Evolutionary conservation across 2,113 vertebrate species (phyloP).

Genomic region (Sciurus niger): DNA sequence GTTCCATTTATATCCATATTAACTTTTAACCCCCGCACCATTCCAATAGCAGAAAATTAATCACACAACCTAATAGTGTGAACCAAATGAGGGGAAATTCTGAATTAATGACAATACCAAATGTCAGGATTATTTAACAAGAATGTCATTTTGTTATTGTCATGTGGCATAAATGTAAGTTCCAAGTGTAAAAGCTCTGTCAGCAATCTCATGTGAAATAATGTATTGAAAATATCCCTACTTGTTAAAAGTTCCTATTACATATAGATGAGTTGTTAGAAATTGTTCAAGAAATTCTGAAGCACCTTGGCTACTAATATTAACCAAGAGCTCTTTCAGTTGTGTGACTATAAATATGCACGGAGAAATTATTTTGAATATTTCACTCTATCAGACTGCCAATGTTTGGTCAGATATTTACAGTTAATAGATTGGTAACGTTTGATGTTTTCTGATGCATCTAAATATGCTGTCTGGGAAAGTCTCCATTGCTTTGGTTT

Average conservation of each 20-base stretch:
- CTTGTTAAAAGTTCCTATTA: neutral
- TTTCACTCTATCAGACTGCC: neutral
- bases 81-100: conserved; percentile 44
- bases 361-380: neutral
- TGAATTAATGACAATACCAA: conserved; percentile 55
- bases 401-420: neutral
- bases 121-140: conserved; percentile 50
- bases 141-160: neutral
- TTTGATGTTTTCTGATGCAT: neutral
- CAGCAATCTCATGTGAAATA: neutral
- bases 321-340: neutral
- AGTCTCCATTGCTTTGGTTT: neutral
- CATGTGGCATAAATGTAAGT: neutral
- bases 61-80: conserved; percentile 41
- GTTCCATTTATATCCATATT: conserved; percentile 78
- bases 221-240: neutral
- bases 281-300: conserved; percentile 1
- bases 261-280: neutral
- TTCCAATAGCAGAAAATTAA: conserved; percentile 69
- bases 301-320: neutral
- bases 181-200: neutral
- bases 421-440: neutral
- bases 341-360: neutral
- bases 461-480: neutral
- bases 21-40: conserved; percentile 72